Conservation (phyloP, 1,140 invertebrate species). For the Pogonus chalceus region DNA sequence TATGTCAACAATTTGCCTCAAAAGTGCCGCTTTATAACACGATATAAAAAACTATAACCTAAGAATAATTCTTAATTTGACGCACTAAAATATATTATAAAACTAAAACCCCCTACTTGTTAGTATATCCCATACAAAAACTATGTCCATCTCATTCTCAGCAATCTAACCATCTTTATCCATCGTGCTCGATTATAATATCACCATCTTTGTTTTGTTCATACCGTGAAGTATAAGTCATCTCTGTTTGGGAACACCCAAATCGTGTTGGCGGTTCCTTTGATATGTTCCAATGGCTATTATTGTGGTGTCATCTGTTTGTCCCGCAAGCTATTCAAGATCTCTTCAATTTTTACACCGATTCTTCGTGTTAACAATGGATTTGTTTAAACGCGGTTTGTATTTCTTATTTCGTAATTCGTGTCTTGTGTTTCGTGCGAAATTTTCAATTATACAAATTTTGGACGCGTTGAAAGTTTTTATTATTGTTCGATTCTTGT, state of each 20-base stretch:
- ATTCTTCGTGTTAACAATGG: too few relatives aligned
- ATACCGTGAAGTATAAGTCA: neutral
- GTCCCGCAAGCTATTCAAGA: neutral
- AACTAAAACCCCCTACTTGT: constrained; percentile 1
- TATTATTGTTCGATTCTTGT: too few relatives aligned
- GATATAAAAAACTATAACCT: neutral
- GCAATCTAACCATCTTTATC: neutral
- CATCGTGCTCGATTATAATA: neutral
- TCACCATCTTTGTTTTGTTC: neutral
- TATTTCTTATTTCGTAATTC: too few relatives aligned
- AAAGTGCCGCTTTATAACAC: neutral
- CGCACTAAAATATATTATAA: constrained; percentile 2
- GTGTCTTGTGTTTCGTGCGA: too few relatives aligned
- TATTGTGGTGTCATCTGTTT: constrained; percentile 3
- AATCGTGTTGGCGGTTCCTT: neutral
- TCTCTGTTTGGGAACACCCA: neutral
- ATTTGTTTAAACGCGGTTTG: too few relatives aligned
- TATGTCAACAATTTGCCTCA: constrained; percentile 4
- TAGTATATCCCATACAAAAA: neutral
- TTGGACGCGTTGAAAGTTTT: too few relatives aligned
- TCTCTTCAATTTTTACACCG: neutral
- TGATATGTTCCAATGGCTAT: neutral
- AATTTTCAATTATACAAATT: too few relatives aligned
- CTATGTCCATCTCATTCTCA: neutral
- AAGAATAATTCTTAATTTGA: neutral